These are phyloP conservation scores for Excalfactoria chinensis DNA, from an alignment of 2,113 vertebrate species.

Conservation along the genomic window DNA sequence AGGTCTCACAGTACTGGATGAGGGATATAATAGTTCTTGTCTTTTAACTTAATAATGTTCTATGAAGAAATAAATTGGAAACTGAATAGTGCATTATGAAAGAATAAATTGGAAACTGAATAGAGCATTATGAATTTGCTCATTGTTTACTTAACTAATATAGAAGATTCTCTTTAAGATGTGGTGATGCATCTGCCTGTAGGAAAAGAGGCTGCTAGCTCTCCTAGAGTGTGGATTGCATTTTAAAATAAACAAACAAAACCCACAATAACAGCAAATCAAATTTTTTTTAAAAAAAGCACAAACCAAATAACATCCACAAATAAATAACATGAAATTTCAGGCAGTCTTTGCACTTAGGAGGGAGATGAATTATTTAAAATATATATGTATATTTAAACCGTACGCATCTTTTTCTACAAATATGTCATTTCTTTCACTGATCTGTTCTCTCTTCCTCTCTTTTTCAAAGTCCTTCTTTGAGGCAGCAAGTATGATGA, in stretches of 20 bases:
- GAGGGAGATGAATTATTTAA: neutral
- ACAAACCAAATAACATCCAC: neutral
- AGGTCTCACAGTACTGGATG: neutral
- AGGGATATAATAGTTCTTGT: neutral
- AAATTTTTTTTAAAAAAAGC: no score
- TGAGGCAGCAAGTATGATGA: slow-evolving; percentile 99
- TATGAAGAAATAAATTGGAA: neutral
- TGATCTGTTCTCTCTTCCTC: neutral
- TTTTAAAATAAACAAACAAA: neutral
- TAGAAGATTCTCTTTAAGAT: neutral
- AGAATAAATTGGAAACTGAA: neutral
- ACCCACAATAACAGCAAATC: neutral
- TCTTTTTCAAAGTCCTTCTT: slow-evolving; percentile 90
- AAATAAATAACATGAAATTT: neutral
- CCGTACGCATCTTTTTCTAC: no score
- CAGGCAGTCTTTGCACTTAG: neutral
- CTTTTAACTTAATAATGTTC: neutral
- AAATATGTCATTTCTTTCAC: neutral
- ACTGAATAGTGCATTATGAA: neutral
- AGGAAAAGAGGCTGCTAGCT: neutral
- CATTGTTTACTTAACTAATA: neutral
- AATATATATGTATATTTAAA: neutral
- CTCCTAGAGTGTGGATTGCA: neutral
- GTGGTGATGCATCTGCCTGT: neutral
- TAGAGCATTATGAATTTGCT: neutral